These are phyloP conservation scores for Nycticorax nycticorax DNA, from an alignment of 2,113 vertebrate species.

Conservation along the genomic window DNA sequence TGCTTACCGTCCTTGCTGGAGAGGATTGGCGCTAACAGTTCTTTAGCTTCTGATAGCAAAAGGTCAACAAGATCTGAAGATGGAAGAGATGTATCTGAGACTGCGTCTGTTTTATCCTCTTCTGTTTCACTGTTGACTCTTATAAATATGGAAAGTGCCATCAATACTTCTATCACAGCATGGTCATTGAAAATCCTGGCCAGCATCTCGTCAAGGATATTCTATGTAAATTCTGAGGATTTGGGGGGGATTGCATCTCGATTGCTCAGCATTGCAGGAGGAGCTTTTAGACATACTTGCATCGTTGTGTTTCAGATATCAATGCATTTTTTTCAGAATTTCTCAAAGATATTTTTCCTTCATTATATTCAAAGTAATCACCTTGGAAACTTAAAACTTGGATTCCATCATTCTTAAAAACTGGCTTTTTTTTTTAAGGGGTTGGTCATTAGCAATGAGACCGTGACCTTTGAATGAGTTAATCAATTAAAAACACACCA, in stretches of 20 bases:
- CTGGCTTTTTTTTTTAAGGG: background rate
- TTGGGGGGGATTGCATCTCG: background rate
- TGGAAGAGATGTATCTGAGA: constrained; percentile 56
- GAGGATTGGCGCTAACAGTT: constrained; percentile 41
- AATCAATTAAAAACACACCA: background rate
- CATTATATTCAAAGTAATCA: background rate
- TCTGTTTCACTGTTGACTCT: constrained; percentile 39
- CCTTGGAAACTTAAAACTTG: background rate
- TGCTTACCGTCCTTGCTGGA: constrained; percentile 50
- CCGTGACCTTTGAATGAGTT: background rate
- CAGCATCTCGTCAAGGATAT: background rate
- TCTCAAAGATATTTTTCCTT: background rate
- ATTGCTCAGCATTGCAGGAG: background rate
- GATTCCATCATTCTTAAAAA: background rate
- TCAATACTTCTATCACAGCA: constrained; percentile 14
- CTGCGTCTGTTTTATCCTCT: constrained; percentile 20
- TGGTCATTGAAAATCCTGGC: background rate
- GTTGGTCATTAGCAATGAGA: background rate
- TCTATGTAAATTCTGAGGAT: background rate
- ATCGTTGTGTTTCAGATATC: background rate
- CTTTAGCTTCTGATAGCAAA: constrained; percentile 68
- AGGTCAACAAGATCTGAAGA: constrained; percentile 63
- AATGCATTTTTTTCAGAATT: background rate
- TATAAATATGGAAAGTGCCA: constrained; percentile 7
- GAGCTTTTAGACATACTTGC: background rate